Conservation (phyloP, 2,888 invertebrate genomes). For the Lasioglossum pauxillum region DNA sequence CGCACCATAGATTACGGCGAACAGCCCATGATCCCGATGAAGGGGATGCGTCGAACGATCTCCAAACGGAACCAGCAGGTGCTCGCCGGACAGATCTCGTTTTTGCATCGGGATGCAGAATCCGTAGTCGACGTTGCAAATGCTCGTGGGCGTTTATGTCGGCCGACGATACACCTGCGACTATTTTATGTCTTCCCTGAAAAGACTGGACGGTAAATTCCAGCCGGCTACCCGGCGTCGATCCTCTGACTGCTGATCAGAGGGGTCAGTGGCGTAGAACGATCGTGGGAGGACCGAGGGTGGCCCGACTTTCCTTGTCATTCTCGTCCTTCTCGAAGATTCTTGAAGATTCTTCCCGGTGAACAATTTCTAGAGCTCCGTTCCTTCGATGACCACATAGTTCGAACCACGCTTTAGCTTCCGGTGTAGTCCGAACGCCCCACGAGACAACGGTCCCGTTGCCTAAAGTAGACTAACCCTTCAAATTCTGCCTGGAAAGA, state of each 20-base stretch:
- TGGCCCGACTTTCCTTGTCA: neutral
- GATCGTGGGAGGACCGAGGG: neutral
- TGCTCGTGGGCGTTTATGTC: conserved; percentile 75
- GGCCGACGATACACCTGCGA: conserved; percentile 73
- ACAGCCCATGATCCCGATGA: neutral
- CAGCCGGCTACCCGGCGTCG: conserved; percentile 51
- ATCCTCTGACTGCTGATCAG: conserved; percentile 70
- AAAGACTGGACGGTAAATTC: conserved; percentile 73
- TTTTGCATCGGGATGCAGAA: conserved; percentile 74
- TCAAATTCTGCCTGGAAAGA: neutral
- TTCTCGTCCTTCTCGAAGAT: neutral
- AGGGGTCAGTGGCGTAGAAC: conserved; percentile 53
- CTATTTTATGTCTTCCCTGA: conserved; percentile 76
- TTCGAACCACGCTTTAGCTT: neutral
- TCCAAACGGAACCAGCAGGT: conserved; percentile 49
- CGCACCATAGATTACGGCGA: neutral
- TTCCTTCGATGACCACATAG: neutral
- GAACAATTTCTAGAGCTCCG: neutral
- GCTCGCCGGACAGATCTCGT: conserved; percentile 54
- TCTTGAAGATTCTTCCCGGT: neutral
- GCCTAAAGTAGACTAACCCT: neutral
- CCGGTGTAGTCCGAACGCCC: neutral
- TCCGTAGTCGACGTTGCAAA: conserved; percentile 68
- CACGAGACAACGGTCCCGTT: no score
- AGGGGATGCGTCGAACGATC: conserved; percentile 21